These are phyloP conservation scores for Atractosteus spatula DNA, from an alignment of 2,113 vertebrate genomes.

Conservation along the genomic window DNA sequence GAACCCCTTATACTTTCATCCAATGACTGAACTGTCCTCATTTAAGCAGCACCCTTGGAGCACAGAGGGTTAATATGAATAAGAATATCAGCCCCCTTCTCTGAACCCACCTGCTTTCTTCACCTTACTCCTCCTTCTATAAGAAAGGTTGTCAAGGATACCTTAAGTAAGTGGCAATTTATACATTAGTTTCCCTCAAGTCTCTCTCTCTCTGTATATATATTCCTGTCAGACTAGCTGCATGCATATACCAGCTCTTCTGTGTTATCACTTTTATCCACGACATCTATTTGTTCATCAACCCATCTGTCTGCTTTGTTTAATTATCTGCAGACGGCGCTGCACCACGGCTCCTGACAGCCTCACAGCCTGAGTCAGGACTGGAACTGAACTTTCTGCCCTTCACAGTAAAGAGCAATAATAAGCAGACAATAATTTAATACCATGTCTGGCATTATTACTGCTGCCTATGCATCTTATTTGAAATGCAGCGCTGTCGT, in stretches of 20 bases:
- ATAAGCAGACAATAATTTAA: constrained; percentile 23
- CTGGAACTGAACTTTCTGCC: constrained; percentile 17
- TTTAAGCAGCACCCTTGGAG: constrained; percentile 12
- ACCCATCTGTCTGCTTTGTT: constrained; percentile 55
- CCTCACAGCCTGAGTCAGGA: constrained; percentile 23
- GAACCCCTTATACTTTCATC: constrained; percentile 44
- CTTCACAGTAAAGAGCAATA: not conserved
- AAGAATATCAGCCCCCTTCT: not conserved
- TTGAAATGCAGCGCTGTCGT: not conserved
- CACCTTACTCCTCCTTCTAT: constrained; percentile 21
- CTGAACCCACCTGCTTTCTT: too few species aligned
- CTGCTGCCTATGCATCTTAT: not conserved
- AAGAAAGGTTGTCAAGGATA: constrained; percentile 32
- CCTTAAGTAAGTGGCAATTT: constrained; percentile 41
- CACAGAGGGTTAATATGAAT: constrained; percentile 31
- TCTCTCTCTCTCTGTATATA: constrained; percentile 32
- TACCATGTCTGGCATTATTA: not conserved
- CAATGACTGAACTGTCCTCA: constrained; percentile 32
- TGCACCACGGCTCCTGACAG: not conserved
- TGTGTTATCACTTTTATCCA: constrained; percentile 41
- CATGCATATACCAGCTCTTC: constrained; percentile 8
- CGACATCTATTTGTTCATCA: constrained; percentile 23
- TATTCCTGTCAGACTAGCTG: constrained; percentile 16
- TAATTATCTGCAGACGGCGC: constrained; percentile 47
- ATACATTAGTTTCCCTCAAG: constrained; percentile 28